Conservation (phyloP, 92 coral and sea anemone genomes). For the Anthopleura xanthogrammica region DNA sequence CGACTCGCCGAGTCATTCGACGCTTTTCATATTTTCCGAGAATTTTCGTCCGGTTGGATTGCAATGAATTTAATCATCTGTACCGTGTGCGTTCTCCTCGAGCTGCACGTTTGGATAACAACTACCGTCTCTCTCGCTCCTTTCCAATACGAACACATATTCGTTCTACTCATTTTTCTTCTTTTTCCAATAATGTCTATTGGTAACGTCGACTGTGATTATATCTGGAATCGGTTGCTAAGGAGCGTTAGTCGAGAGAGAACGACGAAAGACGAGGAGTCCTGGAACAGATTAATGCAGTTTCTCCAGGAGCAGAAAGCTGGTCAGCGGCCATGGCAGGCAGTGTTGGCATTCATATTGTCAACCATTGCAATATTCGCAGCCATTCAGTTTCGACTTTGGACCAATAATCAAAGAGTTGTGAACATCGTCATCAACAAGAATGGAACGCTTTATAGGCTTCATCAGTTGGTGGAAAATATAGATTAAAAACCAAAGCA, state of each 20-base stretch:
- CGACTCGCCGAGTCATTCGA: slow-evolving; percentile 82
- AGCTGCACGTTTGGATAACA: slow-evolving; percentile 75
- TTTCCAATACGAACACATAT: slow-evolving; percentile 68
- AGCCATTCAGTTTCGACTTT: slow-evolving; percentile 80
- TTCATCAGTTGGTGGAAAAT: slow-evolving; percentile 29
- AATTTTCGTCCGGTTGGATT: slow-evolving; percentile 86
- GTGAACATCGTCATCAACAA: slow-evolving; percentile 33
- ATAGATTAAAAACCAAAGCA: background rate
- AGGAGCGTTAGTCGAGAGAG: slow-evolving; percentile 80
- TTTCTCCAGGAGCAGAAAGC: slow-evolving; percentile 79
- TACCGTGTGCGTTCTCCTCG: slow-evolving; percentile 73
- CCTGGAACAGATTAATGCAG: slow-evolving; percentile 88
- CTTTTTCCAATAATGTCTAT: slow-evolving; percentile 65
- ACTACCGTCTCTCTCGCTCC: slow-evolving; percentile 43
- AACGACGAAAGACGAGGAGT: slow-evolving; percentile 50
- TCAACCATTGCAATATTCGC: slow-evolving; percentile 81
- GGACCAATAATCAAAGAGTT: slow-evolving; percentile 44
- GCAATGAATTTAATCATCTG: slow-evolving; percentile 65
- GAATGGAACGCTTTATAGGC: slow-evolving; percentile 46
- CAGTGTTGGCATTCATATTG: slow-evolving; percentile 83
- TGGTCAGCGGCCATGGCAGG: slow-evolving; percentile 87
- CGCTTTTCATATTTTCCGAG: slow-evolving; percentile 78
- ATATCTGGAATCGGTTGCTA: slow-evolving; percentile 82
- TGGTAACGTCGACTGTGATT: slow-evolving; percentile 85
- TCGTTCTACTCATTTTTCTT: slow-evolving; percentile 51